Evolutionary conservation across 2,797 vertebrate genomes (phyloP), one percentile per base, ranked within the genome.

Genomic region (Crax fasciolata): DNA sequence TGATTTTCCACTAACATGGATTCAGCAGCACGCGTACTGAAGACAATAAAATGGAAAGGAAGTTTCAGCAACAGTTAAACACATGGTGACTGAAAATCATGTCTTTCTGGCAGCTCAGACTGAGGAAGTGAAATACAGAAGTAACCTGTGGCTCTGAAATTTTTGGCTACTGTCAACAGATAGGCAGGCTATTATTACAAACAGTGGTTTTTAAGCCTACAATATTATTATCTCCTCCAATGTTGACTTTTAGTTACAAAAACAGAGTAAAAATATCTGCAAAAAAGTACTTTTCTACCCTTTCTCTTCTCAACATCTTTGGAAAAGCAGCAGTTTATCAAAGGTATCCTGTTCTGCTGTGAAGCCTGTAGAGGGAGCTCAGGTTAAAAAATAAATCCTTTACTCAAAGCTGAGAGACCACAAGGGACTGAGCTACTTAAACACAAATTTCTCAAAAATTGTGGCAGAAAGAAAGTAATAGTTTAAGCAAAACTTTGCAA

Each of bases 321-420:
- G 13, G n/a, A 82, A 76, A 90, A 57, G 54, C 32, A 82, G 55
- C 27, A 38, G 52, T 14, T 63, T 28, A 0, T 20, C 82, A 13
- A 1, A 39, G 21, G 25, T 23, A 41, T 65, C 67, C n/a, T 72
- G 48, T 65, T 93, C 71, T 55, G 30, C 77, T 65, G n/a, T 18
- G 41, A 88, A 5, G 65, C 93, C 96, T 91, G 83, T 48, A 97
- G 96, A 80, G 95, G 96, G 96, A 94, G 96, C 85, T 24, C 43
- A n/a, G 8, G 74, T 46, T 94, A 90, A 88, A 28, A 88, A 87
- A 92, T 9, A 70, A 61, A 93, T 24, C 63, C 51, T 63, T 21
- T 51, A 57, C 38, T 6, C 14, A 87, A 46, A 21, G 27, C 8
- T 17, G 39, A 70, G 17, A 68, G 28, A 23, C 25, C 23, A 23